Percentiles rank a stretch among this genome's conserved stretches.
phyloP scores from a whole-genome alignment of 35 echinoderm and acorn worm species.

The Ophiothrix spiculata region DNA sequence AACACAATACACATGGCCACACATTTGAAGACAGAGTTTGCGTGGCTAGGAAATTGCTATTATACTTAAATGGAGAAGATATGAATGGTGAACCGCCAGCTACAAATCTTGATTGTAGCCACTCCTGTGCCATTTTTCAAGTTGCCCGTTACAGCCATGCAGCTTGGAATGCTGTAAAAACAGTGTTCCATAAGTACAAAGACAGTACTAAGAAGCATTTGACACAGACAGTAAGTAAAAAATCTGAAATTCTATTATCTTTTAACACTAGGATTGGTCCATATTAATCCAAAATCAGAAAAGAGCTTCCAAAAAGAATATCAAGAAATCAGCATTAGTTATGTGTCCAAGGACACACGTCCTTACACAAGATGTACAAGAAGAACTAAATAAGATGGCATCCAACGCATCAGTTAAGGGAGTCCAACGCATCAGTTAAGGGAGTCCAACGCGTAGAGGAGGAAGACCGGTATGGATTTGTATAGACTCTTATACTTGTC shows the following conservation, averaged over 20 bases:
- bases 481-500: not conserved
- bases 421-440: not conserved
- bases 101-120: not conserved
- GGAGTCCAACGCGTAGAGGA: not conserved
- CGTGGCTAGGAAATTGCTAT: not conserved
- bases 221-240: too few relatives aligned
- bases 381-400: not conserved
- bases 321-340: too few relatives aligned
- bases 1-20: not conserved
- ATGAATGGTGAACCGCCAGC: not conserved
- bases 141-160: not conserved
- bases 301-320: too few relatives aligned
- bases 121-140: not conserved
- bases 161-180: not conserved
- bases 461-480: not conserved
- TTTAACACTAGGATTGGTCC: too few relatives aligned
- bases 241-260: too few relatives aligned
- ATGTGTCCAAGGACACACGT: not conserved
- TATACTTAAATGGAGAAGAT: not conserved
- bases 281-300: too few relatives aligned
- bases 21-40: not conserved
- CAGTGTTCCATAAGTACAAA: not conserved
- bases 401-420: not conserved
- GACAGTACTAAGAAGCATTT: not conserved
- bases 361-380: not conserved